Percentiles rank a stretch among this genome's conserved stretches.
Evolutionary conservation across 1,140 invertebrate genomes (phyloP).

Genomic region (Drosophila nigrodunni): DNA sequence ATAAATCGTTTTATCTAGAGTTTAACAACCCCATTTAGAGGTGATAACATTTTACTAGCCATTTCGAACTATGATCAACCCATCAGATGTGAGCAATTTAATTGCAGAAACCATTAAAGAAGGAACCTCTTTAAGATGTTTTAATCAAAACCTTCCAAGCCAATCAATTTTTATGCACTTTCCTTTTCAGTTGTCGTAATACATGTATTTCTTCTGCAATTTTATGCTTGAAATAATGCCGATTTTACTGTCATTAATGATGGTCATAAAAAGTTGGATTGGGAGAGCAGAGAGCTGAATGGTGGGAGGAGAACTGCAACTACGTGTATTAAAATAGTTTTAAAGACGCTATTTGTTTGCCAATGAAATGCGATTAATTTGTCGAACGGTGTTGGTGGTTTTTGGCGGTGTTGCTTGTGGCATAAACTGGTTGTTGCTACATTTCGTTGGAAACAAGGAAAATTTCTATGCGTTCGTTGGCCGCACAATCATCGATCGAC

Average conservation of each 20-base stretch:
- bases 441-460: slow-evolving; percentile 56
- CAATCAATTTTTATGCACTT: slow-evolving; percentile 55
- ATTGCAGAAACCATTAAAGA: too few relatives aligned
- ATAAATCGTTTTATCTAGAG: too few relatives aligned
- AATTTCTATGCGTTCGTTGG: slow-evolving; percentile 81
- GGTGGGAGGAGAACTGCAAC: not conserved
- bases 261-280: slow-evolving; percentile 15
- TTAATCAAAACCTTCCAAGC: not conserved
- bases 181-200: slow-evolving; percentile 63
- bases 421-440: slow-evolving; percentile 66
- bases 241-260: slow-evolving; percentile 45
- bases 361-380: slow-evolving; percentile 69
- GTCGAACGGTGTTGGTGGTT: slow-evolving; percentile 19
- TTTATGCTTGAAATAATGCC: slow-evolving; percentile 62
- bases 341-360: slow-evolving; percentile 27
- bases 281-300: too few relatives aligned
- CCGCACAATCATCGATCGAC: slow-evolving; percentile 37
- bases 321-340: slow-evolving; percentile 15
- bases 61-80: too few relatives aligned
- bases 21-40: too few relatives aligned
- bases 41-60: too few relatives aligned
- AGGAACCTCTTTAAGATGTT: not conserved
- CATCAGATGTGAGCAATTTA: too few relatives aligned
- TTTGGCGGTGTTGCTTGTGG: slow-evolving; percentile 1
- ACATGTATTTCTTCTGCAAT: slow-evolving; percentile 11